Conservation (phyloP, 2,113 vertebrate species). For the Bos indicus region DNA sequence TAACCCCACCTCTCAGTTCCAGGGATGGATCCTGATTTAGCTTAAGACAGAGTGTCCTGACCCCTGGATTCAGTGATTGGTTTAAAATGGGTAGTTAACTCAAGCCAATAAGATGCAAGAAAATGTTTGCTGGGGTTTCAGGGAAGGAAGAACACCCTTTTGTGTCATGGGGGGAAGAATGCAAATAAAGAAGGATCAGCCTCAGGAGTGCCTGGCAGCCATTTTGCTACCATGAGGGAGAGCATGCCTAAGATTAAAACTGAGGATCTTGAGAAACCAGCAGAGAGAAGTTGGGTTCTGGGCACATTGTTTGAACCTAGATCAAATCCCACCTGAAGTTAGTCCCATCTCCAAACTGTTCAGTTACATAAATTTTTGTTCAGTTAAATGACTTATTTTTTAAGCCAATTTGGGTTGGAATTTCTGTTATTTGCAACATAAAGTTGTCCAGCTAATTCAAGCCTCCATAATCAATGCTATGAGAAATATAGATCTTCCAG, state of each 20-base stretch:
- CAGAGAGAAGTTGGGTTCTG: background rate
- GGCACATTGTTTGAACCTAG: background rate
- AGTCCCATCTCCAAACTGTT: background rate
- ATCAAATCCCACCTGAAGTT: background rate
- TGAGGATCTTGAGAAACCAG: background rate
- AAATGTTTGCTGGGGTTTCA: background rate
- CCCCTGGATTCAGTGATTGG: background rate
- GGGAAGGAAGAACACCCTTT: background rate
- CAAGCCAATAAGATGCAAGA: background rate
- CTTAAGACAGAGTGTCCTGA: background rate
- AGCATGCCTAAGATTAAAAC: background rate
- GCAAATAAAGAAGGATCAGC: background rate
- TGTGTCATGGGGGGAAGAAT: rapidly evolving
- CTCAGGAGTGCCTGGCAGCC: background rate
- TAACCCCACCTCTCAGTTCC: background rate
- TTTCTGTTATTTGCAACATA: background rate
- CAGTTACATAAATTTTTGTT: background rate
- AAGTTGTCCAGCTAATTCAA: background rate
- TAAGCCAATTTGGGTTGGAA: background rate
- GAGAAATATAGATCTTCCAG: background rate
- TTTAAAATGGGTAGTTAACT: background rate
- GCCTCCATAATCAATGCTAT: background rate
- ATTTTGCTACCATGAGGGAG: background rate
- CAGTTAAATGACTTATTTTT: background rate
- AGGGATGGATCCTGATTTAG: background rate